Percentiles rank a stretch among this genome's conserved stretches.
Evolutionary conservation across 2,888 invertebrate species (phyloP).

Genomic region (Biston betularia): DNA sequence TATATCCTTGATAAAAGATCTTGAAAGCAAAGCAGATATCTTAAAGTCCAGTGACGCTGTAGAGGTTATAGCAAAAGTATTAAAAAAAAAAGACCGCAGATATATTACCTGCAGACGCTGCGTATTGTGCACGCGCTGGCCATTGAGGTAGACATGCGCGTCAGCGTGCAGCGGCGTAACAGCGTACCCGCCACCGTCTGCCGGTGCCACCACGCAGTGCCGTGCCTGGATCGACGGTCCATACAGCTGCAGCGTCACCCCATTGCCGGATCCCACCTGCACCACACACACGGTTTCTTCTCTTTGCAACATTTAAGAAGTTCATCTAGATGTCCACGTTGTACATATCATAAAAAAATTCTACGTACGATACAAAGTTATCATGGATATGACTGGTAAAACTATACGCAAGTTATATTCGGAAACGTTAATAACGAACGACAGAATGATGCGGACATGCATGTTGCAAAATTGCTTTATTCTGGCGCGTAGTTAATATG

Average conservation of each 20-base stretch:
- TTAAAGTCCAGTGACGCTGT: too few relatives aligned
- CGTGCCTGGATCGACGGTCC: constrained; percentile 97
- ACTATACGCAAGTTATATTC: neutral
- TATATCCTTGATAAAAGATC: too few relatives aligned
- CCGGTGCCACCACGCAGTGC: constrained; percentile 97
- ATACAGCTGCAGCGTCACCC: constrained; percentile 91
- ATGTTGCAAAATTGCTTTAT: constrained; percentile 13
- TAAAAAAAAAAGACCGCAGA: neutral
- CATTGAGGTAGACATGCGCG: constrained; percentile 97
- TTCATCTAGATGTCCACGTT: too few relatives aligned
- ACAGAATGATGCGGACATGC: neutral
- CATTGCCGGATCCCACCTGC: constrained; percentile 92
- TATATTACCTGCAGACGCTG: constrained; percentile 93
- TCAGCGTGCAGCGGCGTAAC: constrained; percentile 97
- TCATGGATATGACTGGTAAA: neutral
- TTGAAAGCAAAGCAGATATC: too few relatives aligned
- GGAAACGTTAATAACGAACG: neutral
- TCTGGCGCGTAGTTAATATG: constrained; percentile 10
- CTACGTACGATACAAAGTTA: neutral
- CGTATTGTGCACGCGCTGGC: constrained; percentile 96
- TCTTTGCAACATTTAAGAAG: neutral
- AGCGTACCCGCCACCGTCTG: constrained; percentile 96
- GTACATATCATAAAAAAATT: too few relatives aligned
- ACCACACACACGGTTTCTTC: constrained; percentile 4
- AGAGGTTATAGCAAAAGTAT: too few relatives aligned